Conservation (phyloP, 2,888 invertebrate genomes). For the Ophion obscuratus region DNA sequence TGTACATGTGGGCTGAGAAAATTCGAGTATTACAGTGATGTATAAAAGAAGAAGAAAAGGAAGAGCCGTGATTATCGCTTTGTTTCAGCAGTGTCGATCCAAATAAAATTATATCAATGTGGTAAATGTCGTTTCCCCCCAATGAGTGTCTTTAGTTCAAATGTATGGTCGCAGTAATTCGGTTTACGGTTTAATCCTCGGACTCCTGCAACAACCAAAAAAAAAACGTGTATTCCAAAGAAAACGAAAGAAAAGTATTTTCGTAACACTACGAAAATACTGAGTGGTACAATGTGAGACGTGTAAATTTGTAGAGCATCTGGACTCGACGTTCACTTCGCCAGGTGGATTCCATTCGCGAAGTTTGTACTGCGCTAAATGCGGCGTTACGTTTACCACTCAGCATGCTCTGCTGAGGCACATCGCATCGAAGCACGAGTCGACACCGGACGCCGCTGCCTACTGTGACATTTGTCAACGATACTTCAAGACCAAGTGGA, state of each 20-base stretch:
- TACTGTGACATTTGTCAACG: constrained; percentile 77
- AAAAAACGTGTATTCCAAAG: not conserved
- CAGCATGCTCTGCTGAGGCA: constrained; percentile 78
- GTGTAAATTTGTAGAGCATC: constrained; percentile 74
- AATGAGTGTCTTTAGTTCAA: not conserved
- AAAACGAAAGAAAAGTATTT: constrained; percentile 17
- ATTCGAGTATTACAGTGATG: constrained; percentile 19
- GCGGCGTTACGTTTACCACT: constrained; percentile 76
- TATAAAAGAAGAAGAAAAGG: constrained; percentile 36
- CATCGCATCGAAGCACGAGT: constrained; percentile 78
- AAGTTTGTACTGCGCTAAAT: constrained; percentile 73
- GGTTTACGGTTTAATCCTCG: constrained; percentile 69
- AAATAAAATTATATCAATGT: constrained; percentile 73
- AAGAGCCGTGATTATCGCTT: constrained; percentile 74
- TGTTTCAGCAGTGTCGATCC: constrained; percentile 75
- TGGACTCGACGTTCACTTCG: constrained; percentile 52
- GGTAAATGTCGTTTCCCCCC: constrained; percentile 53
- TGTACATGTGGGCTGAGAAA: constrained; percentile 35
- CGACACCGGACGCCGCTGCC: constrained; percentile 72
- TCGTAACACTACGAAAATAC: constrained; percentile 10
- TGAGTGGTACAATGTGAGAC: constrained; percentile 68
- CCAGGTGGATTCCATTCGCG: constrained; percentile 69
- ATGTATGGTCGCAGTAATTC: constrained; percentile 67
- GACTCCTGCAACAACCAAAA: not conserved
- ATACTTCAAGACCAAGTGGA: constrained; percentile 81